phyloP scores from a whole-genome alignment of 2,888 invertebrate species.

The Cephalotes varians region DNA sequence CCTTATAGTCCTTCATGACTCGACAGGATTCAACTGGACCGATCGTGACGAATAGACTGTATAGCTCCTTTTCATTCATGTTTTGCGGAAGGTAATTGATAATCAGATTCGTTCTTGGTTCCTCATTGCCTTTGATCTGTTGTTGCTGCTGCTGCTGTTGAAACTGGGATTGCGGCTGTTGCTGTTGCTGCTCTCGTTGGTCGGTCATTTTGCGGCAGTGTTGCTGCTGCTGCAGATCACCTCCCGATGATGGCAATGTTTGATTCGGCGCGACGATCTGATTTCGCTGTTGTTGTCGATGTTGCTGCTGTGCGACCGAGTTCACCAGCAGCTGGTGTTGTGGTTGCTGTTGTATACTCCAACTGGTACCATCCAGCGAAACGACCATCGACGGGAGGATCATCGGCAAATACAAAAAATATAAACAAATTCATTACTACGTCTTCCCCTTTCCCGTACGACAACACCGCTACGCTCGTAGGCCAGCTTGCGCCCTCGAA shows the following conservation, averaged over 20 bases:
- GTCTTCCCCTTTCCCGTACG: conserved; percentile 77
- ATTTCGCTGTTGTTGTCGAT: conserved; percentile 75
- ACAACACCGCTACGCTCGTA: conserved; percentile 76
- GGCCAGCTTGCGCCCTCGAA: conserved; percentile 71
- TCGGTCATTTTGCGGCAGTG: conserved; percentile 83
- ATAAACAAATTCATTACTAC: conserved; percentile 85
- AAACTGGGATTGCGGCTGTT: conserved; percentile 61
- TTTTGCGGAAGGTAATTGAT: conserved; percentile 98
- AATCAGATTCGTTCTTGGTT: conserved; percentile 93
- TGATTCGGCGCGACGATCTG: conserved; percentile 13
- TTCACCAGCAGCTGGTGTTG: conserved; percentile 65
- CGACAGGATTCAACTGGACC: conserved; percentile 96
- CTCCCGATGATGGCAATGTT: conserved; percentile 2
- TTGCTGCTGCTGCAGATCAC: conserved; percentile 63
- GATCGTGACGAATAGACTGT: conserved; percentile 94
- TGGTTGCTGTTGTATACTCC: conserved; percentile 81
- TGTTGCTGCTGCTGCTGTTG: conserved; percentile 69
- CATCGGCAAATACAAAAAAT: conserved; percentile 85
- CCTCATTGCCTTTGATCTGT: conserved; percentile 76
- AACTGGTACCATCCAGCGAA: conserved; percentile 83
- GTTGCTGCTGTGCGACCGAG: conserved; percentile 58
- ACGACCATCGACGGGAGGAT: conserved; percentile 82
- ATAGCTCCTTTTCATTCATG: conserved; percentile 96
- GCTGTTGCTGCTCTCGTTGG: conserved; percentile 79
- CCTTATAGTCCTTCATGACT: conserved; percentile 96